Evolutionary conservation across 2,797 vertebrate genomes (phyloP).

Genomic region (Phataginus tetradactyla): DNA sequence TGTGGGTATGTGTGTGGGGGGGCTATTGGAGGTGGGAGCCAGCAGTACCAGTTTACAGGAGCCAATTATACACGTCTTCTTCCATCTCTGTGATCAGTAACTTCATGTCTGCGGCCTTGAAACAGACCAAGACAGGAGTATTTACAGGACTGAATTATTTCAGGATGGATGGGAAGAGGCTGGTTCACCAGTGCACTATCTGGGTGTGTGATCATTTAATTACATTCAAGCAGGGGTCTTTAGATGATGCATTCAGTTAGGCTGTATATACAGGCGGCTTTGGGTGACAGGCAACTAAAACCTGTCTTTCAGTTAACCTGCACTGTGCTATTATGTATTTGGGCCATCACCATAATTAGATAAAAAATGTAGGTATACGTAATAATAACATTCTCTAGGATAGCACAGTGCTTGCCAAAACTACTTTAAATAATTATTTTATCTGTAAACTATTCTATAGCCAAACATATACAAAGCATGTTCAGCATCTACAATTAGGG

Average conservation of each 20-base stretch:
- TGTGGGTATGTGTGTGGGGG: rapidly evolving
- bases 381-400: not conserved
- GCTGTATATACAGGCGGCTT: not conserved
- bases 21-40: not conserved
- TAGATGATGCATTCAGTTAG: not conserved
- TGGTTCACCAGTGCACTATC: not conserved
- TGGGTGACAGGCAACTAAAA: not conserved
- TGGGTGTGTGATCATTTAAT: not conserved
- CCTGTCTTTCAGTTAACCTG: not conserved
- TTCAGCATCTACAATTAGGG: not conserved
- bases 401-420: not conserved
- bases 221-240: not conserved
- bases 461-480: not conserved
- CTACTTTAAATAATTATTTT: not conserved
- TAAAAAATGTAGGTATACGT: not conserved
- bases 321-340: not conserved
- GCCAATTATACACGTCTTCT: not conserved
- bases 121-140: not conserved
- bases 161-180: not conserved
- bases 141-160: not conserved
- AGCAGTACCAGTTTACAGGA: not conserved
- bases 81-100: not conserved
- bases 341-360: not conserved
- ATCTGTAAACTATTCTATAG: not conserved
- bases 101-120: not conserved